Evolutionary conservation across 1,140 invertebrate genomes (phyloP), one percentile per base, ranked within the genome.

Genomic region (Chrysomallon squamiferum): DNA sequence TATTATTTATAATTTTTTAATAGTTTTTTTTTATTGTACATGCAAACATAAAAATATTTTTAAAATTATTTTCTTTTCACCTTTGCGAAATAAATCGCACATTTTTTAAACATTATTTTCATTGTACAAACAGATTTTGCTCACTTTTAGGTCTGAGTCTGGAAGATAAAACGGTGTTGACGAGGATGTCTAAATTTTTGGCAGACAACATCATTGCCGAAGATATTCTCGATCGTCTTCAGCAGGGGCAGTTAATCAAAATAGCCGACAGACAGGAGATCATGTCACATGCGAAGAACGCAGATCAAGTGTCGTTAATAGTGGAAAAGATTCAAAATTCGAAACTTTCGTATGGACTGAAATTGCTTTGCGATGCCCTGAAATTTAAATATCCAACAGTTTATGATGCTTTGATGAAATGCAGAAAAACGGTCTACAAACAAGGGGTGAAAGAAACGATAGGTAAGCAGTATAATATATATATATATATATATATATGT

Each of bases 181-280:
- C 64, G 54, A 79, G 72, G 35, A 69, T 68, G 4, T 75, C 74
- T 49, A 73, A 74, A 57, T 62, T 74, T 22, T 59, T 81, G n/a
- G 66, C 71, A 9, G 77, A 79, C 18, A 71, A 71, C 33, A 71
- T 79, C 4, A 61, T 70, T 43, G 77, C 76, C 41, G 76, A 78
- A 57, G 79, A 81, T 66, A 71, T 81, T 49, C 56, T 81, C 0
- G 79, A 79, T 62, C 69, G 77, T 27, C 76, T 81, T 43, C 72
- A 78, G 22, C 76, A 81, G 63, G 74, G 71, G 30, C 75, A 78
- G 64, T 69, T 79, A 20, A 65, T 81, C 33, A 78, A 77, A 57
- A 73, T 78, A 41, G 71, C 65, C 15, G 77, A 81, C 38, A 58
- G 74, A 11, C 76, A 81, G 54, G 74, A 78, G 38, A 74, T 81